Conservation (phyloP, 2,113 vertebrate species). For the mouse (Mus musculus) region DNA sequence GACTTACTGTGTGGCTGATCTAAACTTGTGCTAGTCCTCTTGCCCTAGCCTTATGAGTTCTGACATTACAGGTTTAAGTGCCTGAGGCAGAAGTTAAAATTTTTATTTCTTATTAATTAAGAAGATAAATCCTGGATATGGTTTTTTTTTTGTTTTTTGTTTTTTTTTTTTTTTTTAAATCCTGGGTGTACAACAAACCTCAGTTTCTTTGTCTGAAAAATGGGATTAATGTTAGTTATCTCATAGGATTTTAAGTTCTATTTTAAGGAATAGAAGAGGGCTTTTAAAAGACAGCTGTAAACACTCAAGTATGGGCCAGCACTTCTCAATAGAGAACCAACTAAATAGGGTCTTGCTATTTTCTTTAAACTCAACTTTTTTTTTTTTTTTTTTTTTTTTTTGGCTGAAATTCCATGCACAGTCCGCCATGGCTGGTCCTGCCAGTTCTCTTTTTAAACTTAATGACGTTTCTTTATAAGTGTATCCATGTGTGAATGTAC, state of each 20-base stretch:
- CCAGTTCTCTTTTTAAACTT: neutral
- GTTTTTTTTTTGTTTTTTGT: neutral
- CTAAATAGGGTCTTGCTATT: neutral
- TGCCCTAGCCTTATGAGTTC: neutral
- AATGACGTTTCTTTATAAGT: neutral
- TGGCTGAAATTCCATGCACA: neutral
- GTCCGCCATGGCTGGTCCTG: neutral
- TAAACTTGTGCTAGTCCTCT: neutral
- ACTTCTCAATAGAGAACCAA: neutral
- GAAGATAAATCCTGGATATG: neutral
- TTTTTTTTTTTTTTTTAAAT: constrained; percentile 31
- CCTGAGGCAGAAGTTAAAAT: neutral
- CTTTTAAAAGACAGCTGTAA: neutral
- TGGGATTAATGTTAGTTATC: neutral
- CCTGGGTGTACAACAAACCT: neutral
- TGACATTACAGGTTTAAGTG: neutral
- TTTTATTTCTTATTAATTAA: neutral
- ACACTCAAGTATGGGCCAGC: neutral
- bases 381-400: neutral
- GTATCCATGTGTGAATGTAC: neutral
- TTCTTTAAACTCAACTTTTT: neutral
- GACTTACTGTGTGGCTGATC: neutral
- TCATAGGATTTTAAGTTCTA: neutral
- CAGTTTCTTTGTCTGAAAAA: constrained; percentile 50
- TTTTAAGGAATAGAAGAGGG: neutral